Percentiles rank a stretch among this genome's conserved stretches.
Evolutionary conservation across 2,113 vertebrate genomes (phyloP).

Genomic region (Gobio gobio): DNA sequence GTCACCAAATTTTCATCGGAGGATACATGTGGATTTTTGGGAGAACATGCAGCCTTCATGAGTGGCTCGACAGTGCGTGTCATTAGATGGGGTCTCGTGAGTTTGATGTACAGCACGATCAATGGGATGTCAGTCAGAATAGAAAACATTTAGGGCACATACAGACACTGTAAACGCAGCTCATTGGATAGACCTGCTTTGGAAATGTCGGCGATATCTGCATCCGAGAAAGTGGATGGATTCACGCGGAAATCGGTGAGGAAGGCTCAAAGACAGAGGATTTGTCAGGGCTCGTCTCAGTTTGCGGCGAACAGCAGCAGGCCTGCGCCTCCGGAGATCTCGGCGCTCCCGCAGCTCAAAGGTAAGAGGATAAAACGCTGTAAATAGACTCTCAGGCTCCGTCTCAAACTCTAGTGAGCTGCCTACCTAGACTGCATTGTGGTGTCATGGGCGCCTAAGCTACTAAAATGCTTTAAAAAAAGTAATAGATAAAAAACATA

Average conservation of each 20-base stretch:
- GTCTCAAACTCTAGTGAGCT: neutral
- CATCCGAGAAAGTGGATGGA: slow-evolving; percentile 97
- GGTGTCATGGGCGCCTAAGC: neutral
- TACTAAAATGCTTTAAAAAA: neutral
- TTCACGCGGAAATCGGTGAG: slow-evolving; percentile 97
- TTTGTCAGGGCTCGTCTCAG: slow-evolving; percentile 94
- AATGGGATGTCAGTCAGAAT: neutral
- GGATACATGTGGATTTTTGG: neutral
- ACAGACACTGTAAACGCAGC: neutral
- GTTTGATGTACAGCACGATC: neutral
- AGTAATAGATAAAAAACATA: neutral
- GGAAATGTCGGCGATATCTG: slow-evolving; percentile 91
- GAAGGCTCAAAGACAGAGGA: slow-evolving; percentile 93
- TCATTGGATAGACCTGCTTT: slow-evolving; percentile 1
- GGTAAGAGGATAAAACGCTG: slow-evolving; percentile 72
- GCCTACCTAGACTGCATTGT: neutral
- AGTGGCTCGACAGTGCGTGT: neutral
- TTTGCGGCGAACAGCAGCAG: slow-evolving; percentile 82
- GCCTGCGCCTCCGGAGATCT: slow-evolving; percentile 83
- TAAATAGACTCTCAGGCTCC: slow-evolving; percentile 18
- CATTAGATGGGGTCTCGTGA: slow-evolving; percentile 23
- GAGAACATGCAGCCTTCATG: neutral
- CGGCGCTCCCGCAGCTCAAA: slow-evolving; percentile 92
- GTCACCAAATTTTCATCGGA: neutral
- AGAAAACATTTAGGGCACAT: neutral